These are phyloP conservation scores for Micromys minutus DNA, from an alignment of 2,113 vertebrate genomes.

Conservation along the genomic window DNA sequence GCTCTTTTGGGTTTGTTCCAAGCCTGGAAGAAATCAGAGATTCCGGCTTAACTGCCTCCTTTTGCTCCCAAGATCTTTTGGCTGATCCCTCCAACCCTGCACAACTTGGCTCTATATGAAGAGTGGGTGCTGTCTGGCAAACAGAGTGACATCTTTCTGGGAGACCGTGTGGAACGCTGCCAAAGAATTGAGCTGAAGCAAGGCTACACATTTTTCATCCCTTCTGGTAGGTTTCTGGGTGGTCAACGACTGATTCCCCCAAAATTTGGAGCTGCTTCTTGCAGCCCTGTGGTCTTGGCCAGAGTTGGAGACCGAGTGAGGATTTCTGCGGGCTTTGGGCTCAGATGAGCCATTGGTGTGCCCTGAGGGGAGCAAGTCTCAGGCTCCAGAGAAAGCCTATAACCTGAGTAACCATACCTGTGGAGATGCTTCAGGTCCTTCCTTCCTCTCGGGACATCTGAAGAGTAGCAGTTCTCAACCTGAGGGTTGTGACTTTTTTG, in stretches of 20 bases:
- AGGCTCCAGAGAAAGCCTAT: not conserved
- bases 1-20: not conserved
- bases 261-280: no score
- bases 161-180: conserved; percentile 95
- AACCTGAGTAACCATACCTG: not conserved
- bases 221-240: conserved; percentile 89
- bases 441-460: not conserved
- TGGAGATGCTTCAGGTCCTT: not conserved
- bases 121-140: conserved; percentile 99
- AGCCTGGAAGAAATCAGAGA: not conserved
- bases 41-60: not conserved
- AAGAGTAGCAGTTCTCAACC: not conserved
- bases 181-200: conserved; percentile 96
- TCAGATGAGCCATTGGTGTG: not conserved
- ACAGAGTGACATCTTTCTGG: conserved; percentile 97
- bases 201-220: conserved; percentile 98
- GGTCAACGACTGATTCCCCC: not conserved
- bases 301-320: not conserved
- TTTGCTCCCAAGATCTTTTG: conserved; percentile 93
- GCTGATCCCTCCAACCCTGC: conserved; percentile 95
- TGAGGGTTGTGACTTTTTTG: not conserved
- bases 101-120: conserved; percentile 97
- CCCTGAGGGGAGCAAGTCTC: not conserved
- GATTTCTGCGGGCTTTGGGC: not conserved
- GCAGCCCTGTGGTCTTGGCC: not conserved